phyloP scores from a whole-genome alignment of 2,113 vertebrate species.

The Lontra canadensis region DNA sequence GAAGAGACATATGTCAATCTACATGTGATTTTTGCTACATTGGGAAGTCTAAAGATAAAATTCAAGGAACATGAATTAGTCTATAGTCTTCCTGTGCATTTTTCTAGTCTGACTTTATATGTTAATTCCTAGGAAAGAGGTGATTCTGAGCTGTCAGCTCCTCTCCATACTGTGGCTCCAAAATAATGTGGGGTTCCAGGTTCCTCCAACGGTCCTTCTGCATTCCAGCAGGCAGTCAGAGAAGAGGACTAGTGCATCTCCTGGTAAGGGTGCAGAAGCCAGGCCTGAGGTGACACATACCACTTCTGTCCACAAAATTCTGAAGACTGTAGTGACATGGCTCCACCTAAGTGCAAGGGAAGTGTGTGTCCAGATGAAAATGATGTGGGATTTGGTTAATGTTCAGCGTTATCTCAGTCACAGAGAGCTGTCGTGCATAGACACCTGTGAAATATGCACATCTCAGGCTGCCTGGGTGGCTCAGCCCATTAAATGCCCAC shows the following conservation, averaged over 20 bases:
- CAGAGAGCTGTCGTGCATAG: neutral
- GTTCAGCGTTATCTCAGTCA: neutral
- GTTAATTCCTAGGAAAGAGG: neutral
- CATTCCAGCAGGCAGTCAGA: neutral
- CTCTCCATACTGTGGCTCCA: neutral
- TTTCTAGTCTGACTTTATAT: neutral
- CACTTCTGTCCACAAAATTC: neutral
- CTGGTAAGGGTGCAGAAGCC: neutral
- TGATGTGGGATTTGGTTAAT: neutral
- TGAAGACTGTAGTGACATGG: neutral
- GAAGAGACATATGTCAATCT: neutral
- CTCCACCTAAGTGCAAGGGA: neutral
- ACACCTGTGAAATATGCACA: neutral
- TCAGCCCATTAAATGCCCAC: too few relatives aligned
- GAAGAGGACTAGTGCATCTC: neutral
- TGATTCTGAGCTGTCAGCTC: neutral
- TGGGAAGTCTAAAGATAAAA: constrained; percentile 19
- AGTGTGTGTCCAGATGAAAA: neutral
- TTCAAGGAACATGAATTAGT: neutral
- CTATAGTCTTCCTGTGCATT: neutral
- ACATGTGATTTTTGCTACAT: neutral
- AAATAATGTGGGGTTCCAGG: neutral
- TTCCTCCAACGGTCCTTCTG: neutral
- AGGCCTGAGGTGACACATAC: neutral
- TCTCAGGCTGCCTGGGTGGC: too few relatives aligned